These are phyloP conservation scores for Hypsopygia costalis DNA, from an alignment of 2,888 invertebrate genomes.

Conservation along the genomic window DNA sequence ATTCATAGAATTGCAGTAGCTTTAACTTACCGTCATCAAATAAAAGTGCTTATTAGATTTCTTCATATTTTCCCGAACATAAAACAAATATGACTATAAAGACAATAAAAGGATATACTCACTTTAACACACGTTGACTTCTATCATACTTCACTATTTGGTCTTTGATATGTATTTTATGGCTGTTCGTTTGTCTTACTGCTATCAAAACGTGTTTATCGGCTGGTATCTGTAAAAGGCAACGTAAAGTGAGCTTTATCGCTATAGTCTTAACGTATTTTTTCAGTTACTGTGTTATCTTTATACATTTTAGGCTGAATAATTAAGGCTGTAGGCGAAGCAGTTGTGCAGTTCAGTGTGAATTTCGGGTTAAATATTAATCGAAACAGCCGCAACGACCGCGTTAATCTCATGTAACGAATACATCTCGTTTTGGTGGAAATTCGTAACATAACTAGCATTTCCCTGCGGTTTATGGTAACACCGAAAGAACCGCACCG, in stretches of 20 bases:
- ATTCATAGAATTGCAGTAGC: too few relatives aligned
- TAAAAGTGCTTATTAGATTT: background rate
- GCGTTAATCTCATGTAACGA: conserved; percentile 27
- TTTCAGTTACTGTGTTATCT: background rate
- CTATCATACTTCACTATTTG: conserved; percentile 88
- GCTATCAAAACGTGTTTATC: conserved; percentile 88
- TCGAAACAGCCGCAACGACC: conserved; percentile 47
- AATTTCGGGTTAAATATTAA: conserved; percentile 69
- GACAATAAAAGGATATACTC: conserved; percentile 38
- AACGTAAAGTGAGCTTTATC: background rate
- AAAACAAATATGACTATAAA: background rate
- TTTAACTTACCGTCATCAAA: too few relatives aligned
- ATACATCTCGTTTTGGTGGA: conserved; percentile 29
- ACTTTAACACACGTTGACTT: conserved; percentile 88
- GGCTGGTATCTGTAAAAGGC: conserved; percentile 76
- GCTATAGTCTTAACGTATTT: too few relatives aligned
- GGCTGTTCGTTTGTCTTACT: conserved; percentile 88
- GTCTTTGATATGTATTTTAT: conserved; percentile 89
- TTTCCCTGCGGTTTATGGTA: too few relatives aligned
- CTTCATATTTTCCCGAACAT: background rate
- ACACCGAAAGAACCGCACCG: too few relatives aligned
- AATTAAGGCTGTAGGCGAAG: conserved; percentile 50
- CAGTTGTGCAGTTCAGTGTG: conserved; percentile 52
- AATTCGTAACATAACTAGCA: too few relatives aligned
- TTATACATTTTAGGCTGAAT: conserved; percentile 11